These are phyloP conservation scores for Odocoileus hemionus DNA, from an alignment of 2,113 vertebrate species.

Conservation along the genomic window DNA sequence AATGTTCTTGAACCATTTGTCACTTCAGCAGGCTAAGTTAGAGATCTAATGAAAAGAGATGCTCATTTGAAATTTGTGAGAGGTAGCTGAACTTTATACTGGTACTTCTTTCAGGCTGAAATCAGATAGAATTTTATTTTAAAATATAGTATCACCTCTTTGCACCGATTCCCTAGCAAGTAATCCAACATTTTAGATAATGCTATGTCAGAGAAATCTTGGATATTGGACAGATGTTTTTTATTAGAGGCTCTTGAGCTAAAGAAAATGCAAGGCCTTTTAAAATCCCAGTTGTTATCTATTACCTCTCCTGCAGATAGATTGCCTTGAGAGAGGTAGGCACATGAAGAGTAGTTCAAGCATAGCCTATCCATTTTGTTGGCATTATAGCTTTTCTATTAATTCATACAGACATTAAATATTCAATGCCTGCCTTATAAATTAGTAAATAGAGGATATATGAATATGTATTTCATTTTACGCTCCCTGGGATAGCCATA, in stretches of 20 bases:
- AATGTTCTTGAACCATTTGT: not conserved
- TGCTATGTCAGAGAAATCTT: not conserved
- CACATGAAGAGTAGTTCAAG: not conserved
- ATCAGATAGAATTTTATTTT: not conserved
- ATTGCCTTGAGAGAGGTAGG: not conserved
- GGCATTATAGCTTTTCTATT: conserved; percentile 65
- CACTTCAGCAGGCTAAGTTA: not conserved
- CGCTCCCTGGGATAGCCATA: conserved; percentile 22
- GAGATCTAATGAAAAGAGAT: not conserved
- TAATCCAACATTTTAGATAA: not conserved
- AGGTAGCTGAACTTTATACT: not conserved
- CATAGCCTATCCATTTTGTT: conserved; percentile 61
- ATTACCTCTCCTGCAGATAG: not conserved
- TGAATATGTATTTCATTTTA: conserved; percentile 69
- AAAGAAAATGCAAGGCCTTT: not conserved
- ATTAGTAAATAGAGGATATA: conserved; percentile 72
- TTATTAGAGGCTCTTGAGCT: not conserved
- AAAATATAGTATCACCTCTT: not conserved
- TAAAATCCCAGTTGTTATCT: not conserved
- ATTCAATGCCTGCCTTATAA: conserved; percentile 67
- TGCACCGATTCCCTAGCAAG: not conserved
- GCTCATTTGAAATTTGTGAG: not conserved
- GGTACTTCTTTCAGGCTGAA: not conserved
- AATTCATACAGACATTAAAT: conserved; percentile 71
- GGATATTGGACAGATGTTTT: not conserved